Conservation (phyloP, 2,797 vertebrate species). For the Acridotheres tristis region DNA sequence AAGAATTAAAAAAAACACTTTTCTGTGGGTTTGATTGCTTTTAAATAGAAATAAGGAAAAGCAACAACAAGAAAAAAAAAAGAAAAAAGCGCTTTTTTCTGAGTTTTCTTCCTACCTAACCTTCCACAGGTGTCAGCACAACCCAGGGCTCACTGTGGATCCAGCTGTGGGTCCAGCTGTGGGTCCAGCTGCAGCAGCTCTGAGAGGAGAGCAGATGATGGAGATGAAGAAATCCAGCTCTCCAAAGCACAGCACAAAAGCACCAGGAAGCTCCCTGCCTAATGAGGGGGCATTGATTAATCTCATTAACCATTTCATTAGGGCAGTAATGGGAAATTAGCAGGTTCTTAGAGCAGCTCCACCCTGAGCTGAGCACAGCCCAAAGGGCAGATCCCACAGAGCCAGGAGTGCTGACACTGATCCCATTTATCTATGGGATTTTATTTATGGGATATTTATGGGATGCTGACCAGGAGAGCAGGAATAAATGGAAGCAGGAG, state of each 20-base stretch:
- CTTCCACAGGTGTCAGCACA: rapidly evolving
- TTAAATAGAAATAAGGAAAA: not conserved
- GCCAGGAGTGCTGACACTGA: not conserved
- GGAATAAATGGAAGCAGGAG: not conserved
- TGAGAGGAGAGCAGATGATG: not conserved
- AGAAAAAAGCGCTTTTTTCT: too few relatives aligned
- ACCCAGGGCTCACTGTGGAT: not conserved
- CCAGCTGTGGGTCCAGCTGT: not conserved
- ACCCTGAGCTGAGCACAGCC: not conserved
- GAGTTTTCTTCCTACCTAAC: not conserved
- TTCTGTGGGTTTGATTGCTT: not conserved
- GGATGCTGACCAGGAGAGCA: not conserved
- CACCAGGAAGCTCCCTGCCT: not conserved
- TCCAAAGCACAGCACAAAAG: not conserved
- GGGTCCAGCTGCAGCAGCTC: not conserved
- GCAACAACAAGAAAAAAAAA: not conserved
- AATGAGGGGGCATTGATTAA: conserved; percentile 7
- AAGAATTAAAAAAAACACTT: not conserved
- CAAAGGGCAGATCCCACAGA: not conserved
- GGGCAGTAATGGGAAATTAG: not conserved
- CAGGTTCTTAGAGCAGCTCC: not conserved
- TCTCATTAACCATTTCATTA: conserved; percentile 36
- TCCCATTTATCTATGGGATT: not conserved
- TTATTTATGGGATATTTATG: not conserved
- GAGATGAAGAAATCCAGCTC: not conserved